Evolutionary conservation across 2,888 invertebrate genomes (phyloP).

Genomic region (Schizotus pectinicornis): DNA sequence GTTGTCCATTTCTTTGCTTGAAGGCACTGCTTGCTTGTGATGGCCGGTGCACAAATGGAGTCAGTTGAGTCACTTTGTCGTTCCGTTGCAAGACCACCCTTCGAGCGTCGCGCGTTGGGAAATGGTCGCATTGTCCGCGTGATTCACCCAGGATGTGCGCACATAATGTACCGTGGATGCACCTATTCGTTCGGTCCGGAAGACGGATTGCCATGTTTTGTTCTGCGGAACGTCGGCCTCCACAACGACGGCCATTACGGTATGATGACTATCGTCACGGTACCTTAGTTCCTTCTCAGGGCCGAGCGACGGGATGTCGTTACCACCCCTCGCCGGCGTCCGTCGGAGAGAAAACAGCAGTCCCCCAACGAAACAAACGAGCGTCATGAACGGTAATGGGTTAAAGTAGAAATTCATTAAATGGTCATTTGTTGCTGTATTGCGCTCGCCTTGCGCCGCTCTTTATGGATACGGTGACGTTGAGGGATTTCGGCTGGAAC

Average conservation of each 20-base stretch:
- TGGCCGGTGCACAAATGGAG: too few relatives aligned
- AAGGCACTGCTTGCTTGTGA: too few relatives aligned
- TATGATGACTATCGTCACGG: slow-evolving; percentile 45
- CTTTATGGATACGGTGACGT: not conserved
- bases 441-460: not conserved
- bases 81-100: too few relatives aligned
- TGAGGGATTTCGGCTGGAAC: not conserved
- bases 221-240: slow-evolving; percentile 37
- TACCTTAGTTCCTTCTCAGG: slow-evolving; percentile 34
- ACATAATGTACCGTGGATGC: slow-evolving; percentile 55
- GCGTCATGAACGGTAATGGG: slow-evolving; percentile 20
- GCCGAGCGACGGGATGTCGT: slow-evolving; percentile 1
- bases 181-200: slow-evolving; percentile 48
- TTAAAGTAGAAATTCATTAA: slow-evolving; percentile 24
- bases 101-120: slow-evolving; percentile 43
- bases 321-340: not conserved
- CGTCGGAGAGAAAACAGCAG: slow-evolving; percentile 3
- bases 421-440: slow-evolving; percentile 17
- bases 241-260: slow-evolving; percentile 35
- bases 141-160: slow-evolving; percentile 56
- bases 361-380: slow-evolving; percentile 14
- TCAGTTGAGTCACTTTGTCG: too few relatives aligned
- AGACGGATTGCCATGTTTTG: slow-evolving; percentile 47
- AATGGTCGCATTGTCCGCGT: slow-evolving; percentile 54
- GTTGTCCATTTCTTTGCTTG: too few relatives aligned